These are phyloP conservation scores for Thinocorus orbignyianus DNA, from an alignment of 2,113 vertebrate species.

Conservation along the genomic window DNA sequence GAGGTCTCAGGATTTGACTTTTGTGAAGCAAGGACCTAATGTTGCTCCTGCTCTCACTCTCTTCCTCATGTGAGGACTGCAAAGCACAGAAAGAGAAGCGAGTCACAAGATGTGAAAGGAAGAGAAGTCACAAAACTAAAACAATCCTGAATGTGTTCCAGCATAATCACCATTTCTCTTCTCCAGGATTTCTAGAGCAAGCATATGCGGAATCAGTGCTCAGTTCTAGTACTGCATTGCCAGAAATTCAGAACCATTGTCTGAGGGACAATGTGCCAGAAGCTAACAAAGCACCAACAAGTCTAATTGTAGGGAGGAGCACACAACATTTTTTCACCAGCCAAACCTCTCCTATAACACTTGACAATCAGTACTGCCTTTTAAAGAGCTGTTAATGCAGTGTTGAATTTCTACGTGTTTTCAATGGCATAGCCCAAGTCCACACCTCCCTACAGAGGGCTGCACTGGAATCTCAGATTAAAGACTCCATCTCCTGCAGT, in stretches of 20 bases:
- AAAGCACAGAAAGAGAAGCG: constrained; percentile 53
- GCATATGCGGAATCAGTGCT: accelerated
- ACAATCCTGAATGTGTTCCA: neutral
- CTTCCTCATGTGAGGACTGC: constrained; percentile 31
- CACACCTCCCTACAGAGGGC: neutral
- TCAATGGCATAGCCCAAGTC: neutral
- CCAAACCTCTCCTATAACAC: neutral
- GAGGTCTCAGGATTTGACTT: constrained; percentile 38
- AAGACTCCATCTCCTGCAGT: neutral
- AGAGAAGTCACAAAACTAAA: neutral
- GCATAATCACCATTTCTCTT: neutral
- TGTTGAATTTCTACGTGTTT: neutral
- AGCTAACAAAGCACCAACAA: neutral
- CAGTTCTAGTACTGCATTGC: neutral
- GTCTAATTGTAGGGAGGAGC: neutral
- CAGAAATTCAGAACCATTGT: neutral
- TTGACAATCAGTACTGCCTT: neutral
- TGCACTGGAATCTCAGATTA: neutral
- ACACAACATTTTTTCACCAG: neutral
- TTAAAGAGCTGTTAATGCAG: neutral
- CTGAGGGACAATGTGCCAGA: neutral
- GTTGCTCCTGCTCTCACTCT: constrained; percentile 66
- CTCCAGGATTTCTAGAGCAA: neutral
- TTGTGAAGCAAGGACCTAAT: constrained; percentile 29
- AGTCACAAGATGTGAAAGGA: neutral